Evolutionary conservation across 2,113 vertebrate genomes (phyloP).

Genomic region (Mirza zaza): DNA sequence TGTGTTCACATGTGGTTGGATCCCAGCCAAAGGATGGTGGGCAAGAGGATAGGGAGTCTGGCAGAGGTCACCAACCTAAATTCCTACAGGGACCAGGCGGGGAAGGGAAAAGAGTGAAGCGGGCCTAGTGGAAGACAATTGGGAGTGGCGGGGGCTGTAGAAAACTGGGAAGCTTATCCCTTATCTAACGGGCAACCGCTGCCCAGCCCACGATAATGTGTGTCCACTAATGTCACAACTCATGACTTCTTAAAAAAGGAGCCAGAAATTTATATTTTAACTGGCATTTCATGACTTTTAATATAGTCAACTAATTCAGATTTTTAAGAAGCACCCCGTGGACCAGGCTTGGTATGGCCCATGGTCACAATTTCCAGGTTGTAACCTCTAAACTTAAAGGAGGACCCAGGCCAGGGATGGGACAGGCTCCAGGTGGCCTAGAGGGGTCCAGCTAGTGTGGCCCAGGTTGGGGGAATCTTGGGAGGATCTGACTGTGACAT

Average conservation of each 20-base stretch:
- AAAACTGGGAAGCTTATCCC: neutral
- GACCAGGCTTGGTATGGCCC: neutral
- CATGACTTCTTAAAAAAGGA: neutral
- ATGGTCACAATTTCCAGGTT: neutral
- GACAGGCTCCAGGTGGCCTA: neutral
- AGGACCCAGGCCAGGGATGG: neutral
- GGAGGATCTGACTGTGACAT: neutral
- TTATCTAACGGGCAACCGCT: accelerated
- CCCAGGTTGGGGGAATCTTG: no score
- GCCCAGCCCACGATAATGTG: neutral
- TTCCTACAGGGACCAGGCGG: neutral
- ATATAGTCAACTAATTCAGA: neutral
- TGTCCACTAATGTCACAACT: neutral
- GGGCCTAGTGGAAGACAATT: neutral
- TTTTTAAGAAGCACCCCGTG: neutral
- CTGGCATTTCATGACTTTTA: neutral
- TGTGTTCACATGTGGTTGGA: neutral
- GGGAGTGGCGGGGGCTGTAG: neutral
- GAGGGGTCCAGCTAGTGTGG: neutral
- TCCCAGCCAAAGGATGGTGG: neutral
- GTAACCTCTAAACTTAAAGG: neutral
- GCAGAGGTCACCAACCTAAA: neutral
- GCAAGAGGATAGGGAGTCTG: neutral
- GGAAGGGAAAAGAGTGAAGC: neutral
- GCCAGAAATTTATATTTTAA: neutral